Evolutionary conservation across 2,113 vertebrate species (phyloP).

Genomic region (Phycodurus eques): DNA sequence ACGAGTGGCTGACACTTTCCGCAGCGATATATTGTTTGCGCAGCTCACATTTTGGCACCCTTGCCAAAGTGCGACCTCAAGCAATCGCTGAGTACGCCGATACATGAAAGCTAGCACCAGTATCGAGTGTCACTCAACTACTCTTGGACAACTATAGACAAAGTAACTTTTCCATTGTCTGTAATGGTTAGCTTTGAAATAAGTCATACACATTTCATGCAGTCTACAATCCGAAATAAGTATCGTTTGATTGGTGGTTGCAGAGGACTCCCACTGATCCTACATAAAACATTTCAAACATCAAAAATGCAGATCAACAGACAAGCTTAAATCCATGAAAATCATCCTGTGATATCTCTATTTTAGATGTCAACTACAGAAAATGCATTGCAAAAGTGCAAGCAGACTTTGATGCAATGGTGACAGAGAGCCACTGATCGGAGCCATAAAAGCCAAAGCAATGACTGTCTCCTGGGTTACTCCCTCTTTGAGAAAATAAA

Average conservation of each 20-base stretch:
- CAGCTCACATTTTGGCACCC: background rate
- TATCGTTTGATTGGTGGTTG: background rate
- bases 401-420: slow-evolving; percentile 24
- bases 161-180: background rate
- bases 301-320: slow-evolving; percentile 10
- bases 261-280: background rate
- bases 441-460: slow-evolving; percentile 41
- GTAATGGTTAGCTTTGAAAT: background rate
- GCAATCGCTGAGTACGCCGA: background rate
- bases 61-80: background rate
- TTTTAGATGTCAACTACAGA: slow-evolving; percentile 23
- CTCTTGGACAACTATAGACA: background rate
- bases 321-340: slow-evolving; percentile 7
- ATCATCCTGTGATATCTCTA: slow-evolving; percentile 5
- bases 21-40: background rate
- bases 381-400: slow-evolving; percentile 16
- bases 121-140: background rate
- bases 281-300: background rate
- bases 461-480: slow-evolving; percentile 48
- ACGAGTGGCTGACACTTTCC: background rate
- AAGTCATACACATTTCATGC: background rate
- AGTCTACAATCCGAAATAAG: background rate
- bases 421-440: slow-evolving; percentile 23
- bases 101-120: background rate
- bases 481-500: slow-evolving; percentile 60